Evolutionary conservation across 2,113 vertebrate species (phyloP).

Genomic region (Phocoena sinus): DNA sequence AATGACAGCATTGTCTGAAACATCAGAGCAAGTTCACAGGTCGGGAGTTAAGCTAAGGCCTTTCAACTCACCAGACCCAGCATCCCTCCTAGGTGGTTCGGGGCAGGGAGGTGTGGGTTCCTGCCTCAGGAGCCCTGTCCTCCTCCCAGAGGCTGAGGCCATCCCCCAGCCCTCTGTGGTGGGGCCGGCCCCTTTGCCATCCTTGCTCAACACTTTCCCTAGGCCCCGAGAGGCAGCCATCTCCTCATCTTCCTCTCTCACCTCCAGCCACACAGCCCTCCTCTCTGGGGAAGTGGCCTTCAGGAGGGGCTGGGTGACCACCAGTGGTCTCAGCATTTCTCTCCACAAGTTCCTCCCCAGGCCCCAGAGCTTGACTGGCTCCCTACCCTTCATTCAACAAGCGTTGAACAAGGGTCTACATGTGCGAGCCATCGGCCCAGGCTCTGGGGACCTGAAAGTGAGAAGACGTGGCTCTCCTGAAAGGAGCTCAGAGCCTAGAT

Average conservation of each 20-base stretch:
- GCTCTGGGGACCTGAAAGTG: not conserved
- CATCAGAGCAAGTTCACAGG: conserved; percentile 53
- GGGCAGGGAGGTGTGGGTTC: not conserved
- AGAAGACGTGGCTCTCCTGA: not conserved
- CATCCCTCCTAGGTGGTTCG: not conserved
- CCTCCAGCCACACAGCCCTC: not conserved
- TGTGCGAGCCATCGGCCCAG: not conserved
- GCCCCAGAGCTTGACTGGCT: not conserved
- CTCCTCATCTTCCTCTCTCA: not conserved
- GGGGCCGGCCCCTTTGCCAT: not conserved
- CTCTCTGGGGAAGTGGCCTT: not conserved
- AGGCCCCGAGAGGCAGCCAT: not conserved
- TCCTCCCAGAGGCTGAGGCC: not conserved
- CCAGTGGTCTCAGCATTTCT: not conserved
- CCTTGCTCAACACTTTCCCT: not conserved
- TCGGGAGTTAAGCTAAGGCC: conserved; percentile 44
- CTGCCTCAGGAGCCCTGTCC: not conserved
- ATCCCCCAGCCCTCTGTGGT: not conserved
- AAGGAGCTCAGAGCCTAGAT: not conserved
- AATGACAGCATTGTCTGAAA: conserved; percentile 55
- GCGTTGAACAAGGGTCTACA: not conserved
- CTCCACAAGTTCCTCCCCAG: not conserved
- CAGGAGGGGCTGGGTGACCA: not conserved
- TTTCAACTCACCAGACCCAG: not conserved
- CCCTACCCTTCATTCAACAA: not conserved